Conservation (phyloP, 1,140 invertebrate species). For the Drosophila burlai region DNA sequence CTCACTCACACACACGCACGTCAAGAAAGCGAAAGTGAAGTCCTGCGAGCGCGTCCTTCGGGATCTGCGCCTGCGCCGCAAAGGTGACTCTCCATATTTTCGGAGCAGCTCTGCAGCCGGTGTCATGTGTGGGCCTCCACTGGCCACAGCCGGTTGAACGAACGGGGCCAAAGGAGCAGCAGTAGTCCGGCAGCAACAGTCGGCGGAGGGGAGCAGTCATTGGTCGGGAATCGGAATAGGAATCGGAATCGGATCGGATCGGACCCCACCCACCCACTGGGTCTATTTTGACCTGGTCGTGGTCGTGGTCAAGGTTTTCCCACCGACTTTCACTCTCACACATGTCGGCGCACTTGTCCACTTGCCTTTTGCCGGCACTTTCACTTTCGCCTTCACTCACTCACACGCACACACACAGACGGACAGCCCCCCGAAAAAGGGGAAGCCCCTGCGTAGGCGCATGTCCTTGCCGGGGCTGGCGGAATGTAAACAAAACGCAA, state of each 20-base stretch:
- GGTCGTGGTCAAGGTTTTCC: conserved; percentile 82
- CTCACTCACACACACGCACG: conserved; percentile 38
- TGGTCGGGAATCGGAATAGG: conserved; percentile 37
- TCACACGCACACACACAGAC: conserved; percentile 48
- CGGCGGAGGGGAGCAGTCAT: conserved; percentile 54
- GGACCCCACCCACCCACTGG: conserved; percentile 21
- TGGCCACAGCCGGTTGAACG: conserved; percentile 69
- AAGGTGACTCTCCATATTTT: conserved; percentile 27
- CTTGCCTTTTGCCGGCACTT: conserved; percentile 74
- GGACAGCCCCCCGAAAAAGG: background rate
- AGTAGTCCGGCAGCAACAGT: conserved; percentile 52
- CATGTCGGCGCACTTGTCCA: conserved; percentile 64
- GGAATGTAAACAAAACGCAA: conserved; percentile 70
- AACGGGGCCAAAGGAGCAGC: conserved; percentile 63
- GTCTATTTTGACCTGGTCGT: conserved; percentile 35
- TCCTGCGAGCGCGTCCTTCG: conserved; percentile 30
- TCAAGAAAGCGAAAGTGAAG: conserved; percentile 66
- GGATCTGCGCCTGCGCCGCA: conserved; percentile 44
- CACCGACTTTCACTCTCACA: conserved; percentile 84
- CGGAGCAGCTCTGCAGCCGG: conserved; percentile 15
- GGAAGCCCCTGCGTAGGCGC: conserved; percentile 53
- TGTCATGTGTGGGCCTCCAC: conserved; percentile 29
- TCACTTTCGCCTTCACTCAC: conserved; percentile 66
- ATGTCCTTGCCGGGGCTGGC: conserved; percentile 59
- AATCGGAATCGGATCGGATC: conserved; percentile 24